Evolutionary conservation across 1,140 invertebrate species (phyloP).

Genomic region (Drosophila gunungcola): DNA sequence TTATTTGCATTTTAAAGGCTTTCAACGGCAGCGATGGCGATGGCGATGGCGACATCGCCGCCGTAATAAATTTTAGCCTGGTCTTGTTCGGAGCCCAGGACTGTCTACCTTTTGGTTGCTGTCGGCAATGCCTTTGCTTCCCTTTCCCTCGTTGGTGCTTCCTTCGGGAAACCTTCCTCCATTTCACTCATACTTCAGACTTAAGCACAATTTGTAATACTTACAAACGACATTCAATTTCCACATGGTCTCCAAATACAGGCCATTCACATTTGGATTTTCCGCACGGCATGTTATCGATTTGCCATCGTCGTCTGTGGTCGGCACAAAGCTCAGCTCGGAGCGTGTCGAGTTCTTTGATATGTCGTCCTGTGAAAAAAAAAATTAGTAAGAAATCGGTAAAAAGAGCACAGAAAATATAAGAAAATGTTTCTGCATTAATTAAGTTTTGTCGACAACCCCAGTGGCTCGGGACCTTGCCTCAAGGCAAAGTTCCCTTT

Average conservation of each 20-base stretch:
- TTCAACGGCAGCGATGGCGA: slow-evolving; percentile 67
- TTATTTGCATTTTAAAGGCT: slow-evolving; percentile 84
- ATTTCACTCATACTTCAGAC: slow-evolving; percentile 61
- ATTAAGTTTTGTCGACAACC: slow-evolving; percentile 57
- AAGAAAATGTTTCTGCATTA: slow-evolving; percentile 79
- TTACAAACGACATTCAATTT: slow-evolving; percentile 95
- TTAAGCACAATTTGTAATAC: slow-evolving; percentile 86
- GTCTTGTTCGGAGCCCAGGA: slow-evolving; percentile 47
- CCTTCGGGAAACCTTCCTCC: slow-evolving; percentile 18
- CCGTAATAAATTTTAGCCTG: slow-evolving; percentile 73
- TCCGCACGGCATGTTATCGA: slow-evolving; percentile 93
- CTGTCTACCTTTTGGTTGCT: slow-evolving; percentile 80
- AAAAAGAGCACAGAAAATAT: slow-evolving; percentile 33
- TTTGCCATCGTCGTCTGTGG: slow-evolving; percentile 93
- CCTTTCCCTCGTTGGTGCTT: slow-evolving; percentile 4
- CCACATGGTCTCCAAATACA: slow-evolving; percentile 93
- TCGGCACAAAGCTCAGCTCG: slow-evolving; percentile 93
- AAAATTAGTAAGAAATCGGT: slow-evolving; percentile 5
- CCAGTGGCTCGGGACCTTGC: slow-evolving; percentile 16
- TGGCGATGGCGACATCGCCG: slow-evolving; percentile 69
- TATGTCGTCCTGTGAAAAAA: slow-evolving; percentile 89
- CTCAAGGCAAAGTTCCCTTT: slow-evolving; percentile 35
- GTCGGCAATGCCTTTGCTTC: slow-evolving; percentile 55
- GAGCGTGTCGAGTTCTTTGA: slow-evolving; percentile 92
- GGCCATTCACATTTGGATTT: slow-evolving; percentile 93